phyloP scores from a whole-genome alignment of 2,888 invertebrate species.

The Himalopsyche tibetana region DNA sequence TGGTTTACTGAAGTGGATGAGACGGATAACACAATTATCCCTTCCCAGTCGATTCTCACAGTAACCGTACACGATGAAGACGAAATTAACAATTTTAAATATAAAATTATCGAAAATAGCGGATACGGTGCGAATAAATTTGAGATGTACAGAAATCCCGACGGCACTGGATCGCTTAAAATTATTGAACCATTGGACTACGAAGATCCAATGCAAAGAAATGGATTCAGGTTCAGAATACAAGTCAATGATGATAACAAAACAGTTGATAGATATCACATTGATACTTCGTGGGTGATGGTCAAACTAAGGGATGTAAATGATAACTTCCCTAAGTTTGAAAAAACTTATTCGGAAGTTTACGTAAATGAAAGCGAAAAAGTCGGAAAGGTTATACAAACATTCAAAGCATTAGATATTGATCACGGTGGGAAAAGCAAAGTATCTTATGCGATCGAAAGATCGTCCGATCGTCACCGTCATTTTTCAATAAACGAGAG shows the following conservation, averaged over 20 bases:
- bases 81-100: conserved; percentile 74
- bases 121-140: conserved; percentile 74
- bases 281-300: conserved; percentile 82
- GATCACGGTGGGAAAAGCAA: conserved; percentile 86
- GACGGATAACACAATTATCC: conserved; percentile 71
- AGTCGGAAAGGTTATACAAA: conserved; percentile 83
- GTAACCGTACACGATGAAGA: conserved; percentile 75
- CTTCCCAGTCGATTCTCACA: conserved; percentile 72
- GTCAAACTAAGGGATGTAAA: conserved; percentile 78
- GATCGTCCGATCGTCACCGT: conserved; percentile 83
- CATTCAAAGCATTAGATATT: conserved; percentile 86
- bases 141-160: conserved; percentile 73
- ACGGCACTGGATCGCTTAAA: conserved; percentile 74
- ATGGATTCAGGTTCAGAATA: conserved; percentile 75
- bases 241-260: conserved; percentile 78
- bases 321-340: conserved; percentile 78
- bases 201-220: conserved; percentile 74
- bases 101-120: conserved; percentile 72
- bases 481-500: conserved; percentile 86
- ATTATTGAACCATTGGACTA: conserved; percentile 76
- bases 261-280: conserved; percentile 87
- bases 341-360: conserved; percentile 80
- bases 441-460: conserved; percentile 83
- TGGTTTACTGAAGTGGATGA: conserved; percentile 75
- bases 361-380: conserved; percentile 84